phyloP scores from a whole-genome alignment of 2,888 invertebrate genomes.

The Beris morrisii region DNA sequence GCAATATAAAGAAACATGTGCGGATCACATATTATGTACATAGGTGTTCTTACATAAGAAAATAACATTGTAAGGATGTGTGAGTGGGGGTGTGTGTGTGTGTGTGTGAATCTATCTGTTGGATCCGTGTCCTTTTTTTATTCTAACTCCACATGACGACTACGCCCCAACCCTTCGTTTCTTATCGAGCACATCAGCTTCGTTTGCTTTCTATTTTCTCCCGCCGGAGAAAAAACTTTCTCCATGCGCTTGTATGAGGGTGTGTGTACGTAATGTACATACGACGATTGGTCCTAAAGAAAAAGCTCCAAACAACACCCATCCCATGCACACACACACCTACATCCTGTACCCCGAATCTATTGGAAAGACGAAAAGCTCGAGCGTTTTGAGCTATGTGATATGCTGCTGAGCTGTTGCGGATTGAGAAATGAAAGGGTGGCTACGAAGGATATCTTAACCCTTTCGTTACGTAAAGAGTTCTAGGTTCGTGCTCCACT shows the following conservation, averaged over 20 bases:
- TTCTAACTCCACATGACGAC: conserved; percentile 33
- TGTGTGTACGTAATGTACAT: conserved; percentile 24
- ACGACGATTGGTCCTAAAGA: conserved; percentile 28
- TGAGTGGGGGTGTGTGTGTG: no score
- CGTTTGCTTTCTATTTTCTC: conserved; percentile 2
- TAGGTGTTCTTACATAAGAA: no score
- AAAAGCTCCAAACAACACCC: conserved; percentile 26
- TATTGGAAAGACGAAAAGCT: conserved; percentile 29
- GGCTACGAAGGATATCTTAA: no score
- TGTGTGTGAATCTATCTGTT: conserved; percentile 11
- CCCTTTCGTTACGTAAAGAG: no score
- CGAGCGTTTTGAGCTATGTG: conserved; percentile 6
- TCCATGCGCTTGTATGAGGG: not conserved
- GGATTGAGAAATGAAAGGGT: no score
- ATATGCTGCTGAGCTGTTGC: no score
- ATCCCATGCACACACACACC: conserved; percentile 5
- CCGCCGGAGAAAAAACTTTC: not conserved
- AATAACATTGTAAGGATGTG: no score
- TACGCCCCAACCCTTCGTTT: conserved; percentile 36
- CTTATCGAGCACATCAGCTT: not conserved
- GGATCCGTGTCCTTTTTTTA: conserved; percentile 17
- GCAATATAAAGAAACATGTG: no score
- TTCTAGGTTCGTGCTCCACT: no score
- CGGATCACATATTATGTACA: no score
- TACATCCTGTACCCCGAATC: conserved; percentile 11